Percentiles rank a stretch among this genome's conserved stretches.
Conservation (phyloP, 2,888 invertebrate genomes). For the Campoplex nolae region DNA sequence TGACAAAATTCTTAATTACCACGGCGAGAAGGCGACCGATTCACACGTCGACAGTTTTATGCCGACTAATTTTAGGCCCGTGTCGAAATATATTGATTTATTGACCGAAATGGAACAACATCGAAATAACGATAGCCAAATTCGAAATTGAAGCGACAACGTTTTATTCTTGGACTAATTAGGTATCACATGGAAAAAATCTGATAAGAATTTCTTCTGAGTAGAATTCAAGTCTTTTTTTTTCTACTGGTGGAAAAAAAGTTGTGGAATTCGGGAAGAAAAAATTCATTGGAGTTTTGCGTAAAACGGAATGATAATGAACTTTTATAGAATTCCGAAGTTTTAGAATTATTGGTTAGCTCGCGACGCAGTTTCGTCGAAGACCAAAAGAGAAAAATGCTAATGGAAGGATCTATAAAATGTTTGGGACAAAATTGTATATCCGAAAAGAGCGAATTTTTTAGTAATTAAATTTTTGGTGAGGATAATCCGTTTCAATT, state of each 20-base stretch:
- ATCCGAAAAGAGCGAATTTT: background rate
- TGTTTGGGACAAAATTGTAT: background rate
- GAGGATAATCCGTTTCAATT: conserved; percentile 4
- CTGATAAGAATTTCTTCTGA: background rate
- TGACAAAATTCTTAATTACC: conserved; percentile 77
- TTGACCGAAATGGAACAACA: background rate
- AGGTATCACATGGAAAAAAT: background rate
- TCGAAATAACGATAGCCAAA: background rate
- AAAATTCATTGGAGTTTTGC: background rate
- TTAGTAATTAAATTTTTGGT: conserved; percentile 34
- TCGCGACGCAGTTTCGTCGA: background rate
- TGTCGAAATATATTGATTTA: conserved; percentile 49
- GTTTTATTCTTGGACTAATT: background rate
- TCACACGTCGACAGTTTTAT: conserved; percentile 69
- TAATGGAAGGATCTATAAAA: background rate
- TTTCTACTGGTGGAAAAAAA: background rate
- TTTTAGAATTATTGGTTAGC: background rate
- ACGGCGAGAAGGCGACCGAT: conserved; percentile 27
- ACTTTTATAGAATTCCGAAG: background rate
- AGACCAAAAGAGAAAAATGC: background rate
- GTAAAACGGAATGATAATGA: background rate
- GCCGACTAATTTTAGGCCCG: conserved; percentile 62
- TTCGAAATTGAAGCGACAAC: background rate
- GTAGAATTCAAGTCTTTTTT: background rate
- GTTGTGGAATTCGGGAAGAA: background rate